Conservation (phyloP, 2,113 vertebrate species). For the Leptobrachium leishanense region DNA sequence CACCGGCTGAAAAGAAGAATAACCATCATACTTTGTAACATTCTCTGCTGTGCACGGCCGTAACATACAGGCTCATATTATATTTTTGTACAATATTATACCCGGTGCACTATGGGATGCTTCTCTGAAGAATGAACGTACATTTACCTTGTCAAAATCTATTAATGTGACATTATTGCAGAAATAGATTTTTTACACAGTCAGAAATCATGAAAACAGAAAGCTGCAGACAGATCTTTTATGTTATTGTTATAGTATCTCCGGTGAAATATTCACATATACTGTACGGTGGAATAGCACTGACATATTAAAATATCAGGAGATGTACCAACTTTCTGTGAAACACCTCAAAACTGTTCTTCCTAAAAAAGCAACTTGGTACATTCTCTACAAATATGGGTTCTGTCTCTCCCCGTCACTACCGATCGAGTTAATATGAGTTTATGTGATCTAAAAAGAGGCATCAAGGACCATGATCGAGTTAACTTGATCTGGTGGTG, state of each 20-base stretch:
- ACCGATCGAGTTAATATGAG: no score
- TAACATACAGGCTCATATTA: not conserved
- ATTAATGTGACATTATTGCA: not conserved
- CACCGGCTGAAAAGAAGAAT: constrained; percentile 12
- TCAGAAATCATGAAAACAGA: not conserved
- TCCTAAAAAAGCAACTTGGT: no score
- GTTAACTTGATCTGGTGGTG: no score
- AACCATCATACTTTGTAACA: not conserved
- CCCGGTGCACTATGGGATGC: not conserved
- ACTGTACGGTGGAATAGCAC: no score
- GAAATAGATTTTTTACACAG: not conserved
- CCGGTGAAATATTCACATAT: no score
- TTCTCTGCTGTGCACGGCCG: constrained; percentile 1
- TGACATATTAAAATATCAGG: no score
- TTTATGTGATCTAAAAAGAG: no score
- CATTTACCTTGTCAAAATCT: constrained; percentile 14
- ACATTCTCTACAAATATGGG: no score
- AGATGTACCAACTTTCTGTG: no score
- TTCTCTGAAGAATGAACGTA: constrained; percentile 1
- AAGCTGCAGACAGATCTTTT: not conserved
- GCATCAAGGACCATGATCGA: no score
- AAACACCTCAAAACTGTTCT: no score
- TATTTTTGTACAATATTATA: constrained; percentile 1
- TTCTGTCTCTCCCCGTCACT: no score
- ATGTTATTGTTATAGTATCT: not conserved